Evolutionary conservation across 1,140 invertebrate species (phyloP), one percentile per base, ranked within the genome.

Genomic region (Plodia interpunctella): DNA sequence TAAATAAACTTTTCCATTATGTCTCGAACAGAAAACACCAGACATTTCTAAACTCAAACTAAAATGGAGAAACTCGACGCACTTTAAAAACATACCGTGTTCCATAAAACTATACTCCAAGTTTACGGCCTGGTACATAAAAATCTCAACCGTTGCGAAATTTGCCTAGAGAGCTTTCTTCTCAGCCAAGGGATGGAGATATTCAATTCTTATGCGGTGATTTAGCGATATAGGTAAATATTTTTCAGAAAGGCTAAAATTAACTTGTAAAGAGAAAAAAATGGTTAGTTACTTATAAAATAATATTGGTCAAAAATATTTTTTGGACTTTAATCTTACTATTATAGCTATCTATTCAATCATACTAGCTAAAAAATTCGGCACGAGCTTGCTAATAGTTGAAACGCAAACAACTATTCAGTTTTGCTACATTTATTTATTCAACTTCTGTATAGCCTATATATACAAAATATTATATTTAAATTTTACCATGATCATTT

Each of bases 81-180:
- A 64, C 62, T 65, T 67, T 67, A 57, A 62, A 66, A 63, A 64
- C 68, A 62, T 70, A 54, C 60, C 55, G 55, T 57, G 49, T 18
- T 15, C 15, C 62, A 63, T 70, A 63, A 71, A 71, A 71, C 65
- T 70, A 70, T 65, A 59, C 65, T 68, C 55, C 60, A 59, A 67
- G 58, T 71, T 71, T 71, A 71, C 57, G 60, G 54, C 56, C 60
- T 38, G 38, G 63, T 65, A 71, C 69, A 68, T 71, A 70, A 70
- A 66, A 67, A 67, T 63, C 60, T 60, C 52, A 50, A 62, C 59
- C 59, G 62, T 59, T 53, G 57, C 49, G 59, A 62, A 68, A 68
- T 68, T 68, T 68, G 52, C 52, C 57, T 64, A 65, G 49, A 63
- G 44, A 53, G 35, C 51, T 57, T 28, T 60, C 13, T 44, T 57